Evolutionary conservation across 2,113 vertebrate species (phyloP), one percentile per base, ranked within the genome.

Genomic region (Tiliqua scincoides): DNA sequence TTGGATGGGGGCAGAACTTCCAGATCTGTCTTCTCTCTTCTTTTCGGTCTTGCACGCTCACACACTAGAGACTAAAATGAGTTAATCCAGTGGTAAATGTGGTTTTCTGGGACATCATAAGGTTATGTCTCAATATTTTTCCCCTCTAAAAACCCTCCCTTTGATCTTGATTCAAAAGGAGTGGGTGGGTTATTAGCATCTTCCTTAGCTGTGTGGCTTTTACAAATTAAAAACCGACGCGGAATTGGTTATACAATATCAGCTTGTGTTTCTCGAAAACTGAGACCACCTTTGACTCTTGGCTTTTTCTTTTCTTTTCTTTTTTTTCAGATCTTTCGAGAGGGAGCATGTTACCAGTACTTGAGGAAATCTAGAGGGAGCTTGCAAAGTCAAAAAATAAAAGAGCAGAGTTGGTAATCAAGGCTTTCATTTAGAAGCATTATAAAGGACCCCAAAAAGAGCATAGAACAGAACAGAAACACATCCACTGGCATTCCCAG

Each of bases 121-220:
- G 91, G 92, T 93, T 94, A 93, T 94, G 94, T 93, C 94, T 86
- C 85, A 86, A 80, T 86, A 95, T 93, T 95, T 94, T 89, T 91
- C 81, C 17, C 85, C 85, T 93, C 57, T 89, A 93, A 68, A 82
- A 82, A 67, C 25, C 25, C 25, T 91, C 89, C 89, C 94, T 95
- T 94, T 95, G 94, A 95, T 95, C 94, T 94, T 32, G 86, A 93
- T 91, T 95, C 94, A 95, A 94, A 95, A 94, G 94, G 89, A 93
- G 88, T 84, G 94, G 94, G 93, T 92, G 92, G 93, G 83, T 80
- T 92, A 89, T 90, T 89, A 92, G 71, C 2, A 0, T 94, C 54
- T 40, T 48, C 89, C 85, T 90, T 88, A 86, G 91, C 93, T 93
- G 90, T 93, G 90, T 92, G 94, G 93, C 93, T 94, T 95, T 95